Evolutionary conservation across 2,113 vertebrate genomes (phyloP), one percentile per base, ranked within the genome.

Genomic region (Lampris megalopsis): DNA sequence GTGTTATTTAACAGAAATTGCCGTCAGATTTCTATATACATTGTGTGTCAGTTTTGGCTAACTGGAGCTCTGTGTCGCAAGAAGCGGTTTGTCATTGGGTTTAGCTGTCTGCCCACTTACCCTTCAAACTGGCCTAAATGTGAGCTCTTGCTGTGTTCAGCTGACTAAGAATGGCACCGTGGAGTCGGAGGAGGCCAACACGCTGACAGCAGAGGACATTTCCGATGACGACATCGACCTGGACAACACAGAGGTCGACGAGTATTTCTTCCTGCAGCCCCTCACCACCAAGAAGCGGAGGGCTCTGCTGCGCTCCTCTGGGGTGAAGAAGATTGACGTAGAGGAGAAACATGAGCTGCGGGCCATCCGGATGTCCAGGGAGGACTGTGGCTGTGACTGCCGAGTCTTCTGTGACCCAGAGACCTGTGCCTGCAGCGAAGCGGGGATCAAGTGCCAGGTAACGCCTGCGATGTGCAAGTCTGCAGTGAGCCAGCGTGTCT

Each of bases 401-500:
- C 93, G 97, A 54, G 93, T 98, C 57, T 98, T 98, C 92, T 99
- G 98, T 79, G 97, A 99, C 83, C 97, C 98, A 0, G 98, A 99
- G 93, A 98, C 96, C 0, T 99, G 98, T 45, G 97, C 97, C 83
- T 99, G 98, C 93, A 99, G 97, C 90, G 94, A 97, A 52, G 97
- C 97, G 10, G 98, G 97, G 82, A 99, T 99, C 89, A 99, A 99
- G 90, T 99, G 98, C 90, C 98, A 99, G 97, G 98, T 99, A 93
- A 93, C 63, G 24, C 37, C 35, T 40, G 42, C 9, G 38, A 75
- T 24, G 13, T 7, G 38, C 48, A 73, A 40, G 50, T 13, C 11
- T n/a, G 13, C 11, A 53, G 67, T n/a, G 6, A 10, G 3, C 24
- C 11, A 10, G 3, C 11, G 9, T 52, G 7, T 62, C 38, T 62